Evolutionary conservation across 2,888 invertebrate genomes (phyloP).

Genomic region (Coleophora deauratella): DNA sequence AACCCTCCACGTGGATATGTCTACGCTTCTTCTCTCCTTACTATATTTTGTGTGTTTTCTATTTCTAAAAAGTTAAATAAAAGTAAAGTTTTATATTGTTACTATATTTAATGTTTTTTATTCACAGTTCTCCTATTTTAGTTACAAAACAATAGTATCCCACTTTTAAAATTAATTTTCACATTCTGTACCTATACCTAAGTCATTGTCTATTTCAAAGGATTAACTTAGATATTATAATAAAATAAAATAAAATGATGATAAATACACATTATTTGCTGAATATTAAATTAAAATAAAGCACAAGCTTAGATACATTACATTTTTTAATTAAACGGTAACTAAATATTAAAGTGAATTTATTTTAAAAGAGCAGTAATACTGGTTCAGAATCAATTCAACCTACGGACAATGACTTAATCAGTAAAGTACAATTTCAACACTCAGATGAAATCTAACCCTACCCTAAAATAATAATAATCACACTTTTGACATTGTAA

Average conservation of each 20-base stretch:
- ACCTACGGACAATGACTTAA: conserved; percentile 58
- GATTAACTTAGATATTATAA: conserved; percentile 8
- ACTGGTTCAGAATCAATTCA: conserved; percentile 12
- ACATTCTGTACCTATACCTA: conserved; percentile 62
- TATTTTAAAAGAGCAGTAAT: conserved; percentile 9
- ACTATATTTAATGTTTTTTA: conserved; percentile 70
- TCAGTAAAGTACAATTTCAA: conserved; percentile 55
- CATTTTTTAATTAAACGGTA: conserved; percentile 19
- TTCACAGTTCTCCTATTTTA: conserved; percentile 67
- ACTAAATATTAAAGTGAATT: conserved; percentile 14
- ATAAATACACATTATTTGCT: background rate
- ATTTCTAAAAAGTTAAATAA: no score
- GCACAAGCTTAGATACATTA: background rate
- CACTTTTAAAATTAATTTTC: conserved; percentile 48
- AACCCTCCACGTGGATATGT: no score
- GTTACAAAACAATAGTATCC: conserved; percentile 64
- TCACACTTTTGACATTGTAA: conserved; percentile 75
- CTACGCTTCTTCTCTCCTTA: no score
- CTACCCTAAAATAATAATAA: conserved; percentile 66
- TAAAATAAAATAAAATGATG: background rate
- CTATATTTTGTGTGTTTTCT: no score
- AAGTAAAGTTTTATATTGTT: conserved; percentile 23
- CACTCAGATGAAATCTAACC: conserved; percentile 47
- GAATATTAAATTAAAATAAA: background rate
- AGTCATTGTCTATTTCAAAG: conserved; percentile 67